Evolutionary conservation across 2,797 vertebrate genomes (phyloP).

Genomic region (Tokudaia tokunoshimensis): DNA sequence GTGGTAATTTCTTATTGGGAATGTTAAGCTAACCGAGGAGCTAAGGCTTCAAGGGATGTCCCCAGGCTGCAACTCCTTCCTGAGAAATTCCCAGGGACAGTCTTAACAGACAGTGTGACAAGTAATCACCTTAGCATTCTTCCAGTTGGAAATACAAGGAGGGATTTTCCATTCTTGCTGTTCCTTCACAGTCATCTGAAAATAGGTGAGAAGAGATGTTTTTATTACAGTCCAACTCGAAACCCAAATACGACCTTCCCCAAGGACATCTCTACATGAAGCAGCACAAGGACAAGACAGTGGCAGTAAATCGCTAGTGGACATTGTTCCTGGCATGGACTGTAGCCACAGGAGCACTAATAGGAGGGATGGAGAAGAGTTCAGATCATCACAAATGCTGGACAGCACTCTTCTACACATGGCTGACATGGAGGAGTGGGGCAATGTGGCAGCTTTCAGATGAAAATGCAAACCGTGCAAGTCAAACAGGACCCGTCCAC

Average conservation of each 20-base stretch:
- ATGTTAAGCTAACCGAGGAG: constrained; percentile 61
- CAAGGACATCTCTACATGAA: constrained; percentile 63
- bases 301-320: constrained; percentile 20
- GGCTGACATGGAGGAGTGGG: neutral
- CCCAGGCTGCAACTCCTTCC: constrained; percentile 53
- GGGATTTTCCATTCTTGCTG: constrained; percentile 99
- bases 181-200: constrained; percentile 99
- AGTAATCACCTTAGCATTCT: constrained; percentile 96
- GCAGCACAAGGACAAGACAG: neutral
- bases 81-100: constrained; percentile 65
- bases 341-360: neutral
- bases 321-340: neutral
- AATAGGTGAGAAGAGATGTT: constrained; percentile 62
- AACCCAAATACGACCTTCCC: constrained; percentile 5
- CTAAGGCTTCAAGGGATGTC: constrained; percentile 68
- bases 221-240: constrained; percentile 62
- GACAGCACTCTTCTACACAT: constrained; percentile 39
- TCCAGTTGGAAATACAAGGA: constrained; percentile 99
- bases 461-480: neutral
- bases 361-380: no score
- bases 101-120: constrained; percentile 59
- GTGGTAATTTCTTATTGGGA: constrained; percentile 56
- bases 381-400: neutral
- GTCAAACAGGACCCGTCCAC: constrained; percentile 36
- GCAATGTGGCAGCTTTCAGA: neutral